A percentile compares a stretch with the other conserved stretches of the same genome.
Evolutionary conservation across 2,888 invertebrate genomes (phyloP).

Genomic region (Adela reaumurella): DNA sequence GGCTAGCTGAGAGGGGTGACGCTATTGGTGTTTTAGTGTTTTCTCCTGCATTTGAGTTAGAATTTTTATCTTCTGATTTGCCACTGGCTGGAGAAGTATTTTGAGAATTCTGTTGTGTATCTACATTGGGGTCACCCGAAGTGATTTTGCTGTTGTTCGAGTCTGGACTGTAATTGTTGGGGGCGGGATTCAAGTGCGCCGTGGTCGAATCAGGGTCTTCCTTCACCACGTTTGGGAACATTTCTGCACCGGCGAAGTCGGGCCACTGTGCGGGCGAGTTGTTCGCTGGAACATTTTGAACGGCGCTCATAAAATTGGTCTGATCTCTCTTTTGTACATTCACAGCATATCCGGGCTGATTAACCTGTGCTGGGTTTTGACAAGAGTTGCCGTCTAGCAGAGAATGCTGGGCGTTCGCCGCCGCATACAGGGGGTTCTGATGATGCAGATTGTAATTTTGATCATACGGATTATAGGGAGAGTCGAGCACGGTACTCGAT

Average conservation of each 20-base stretch:
- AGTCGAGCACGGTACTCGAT: conserved; percentile 78
- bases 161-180: conserved; percentile 51
- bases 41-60: neutral
- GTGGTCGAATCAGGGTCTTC: conserved; percentile 77
- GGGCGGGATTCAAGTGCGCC: conserved; percentile 44
- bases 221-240: conserved; percentile 56
- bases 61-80: conserved; percentile 5
- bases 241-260: conserved; percentile 39
- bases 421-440: conserved; percentile 58
- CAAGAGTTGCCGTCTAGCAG: conserved; percentile 37
- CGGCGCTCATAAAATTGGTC: conserved; percentile 11
- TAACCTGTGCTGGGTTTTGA: conserved; percentile 37
- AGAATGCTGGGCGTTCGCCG: conserved; percentile 48
- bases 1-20: neutral
- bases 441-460: conserved; percentile 65
- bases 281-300: conserved; percentile 13
- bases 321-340: conserved; percentile 41
- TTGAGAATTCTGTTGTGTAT: conserved; percentile 14
- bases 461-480: conserved; percentile 60
- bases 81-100: neutral
- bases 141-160: conserved; percentile 44
- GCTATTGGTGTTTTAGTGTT: neutral
- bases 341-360: conserved; percentile 39
- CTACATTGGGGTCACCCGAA: conserved; percentile 35
- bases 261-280: conserved; percentile 36